Conservation (phyloP, 92 coral and sea anemone species). For the Umimayanthus kanabou region DNA sequence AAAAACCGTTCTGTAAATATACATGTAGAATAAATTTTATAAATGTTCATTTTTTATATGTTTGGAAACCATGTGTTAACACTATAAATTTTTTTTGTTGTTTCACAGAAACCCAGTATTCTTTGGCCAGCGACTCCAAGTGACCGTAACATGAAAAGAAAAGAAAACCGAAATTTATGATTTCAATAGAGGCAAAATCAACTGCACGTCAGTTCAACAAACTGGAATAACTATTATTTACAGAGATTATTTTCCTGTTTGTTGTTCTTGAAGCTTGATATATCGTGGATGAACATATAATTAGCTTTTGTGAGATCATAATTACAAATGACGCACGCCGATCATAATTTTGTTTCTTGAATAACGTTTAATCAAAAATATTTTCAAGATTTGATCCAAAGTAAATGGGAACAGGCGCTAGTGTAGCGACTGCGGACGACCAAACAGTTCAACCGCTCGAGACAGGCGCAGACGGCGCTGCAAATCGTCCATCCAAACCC, state of each 20-base stretch:
- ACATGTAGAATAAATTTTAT: too few species aligned
- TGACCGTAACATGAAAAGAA: too few species aligned
- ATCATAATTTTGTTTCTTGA: not conserved
- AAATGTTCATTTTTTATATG: too few species aligned
- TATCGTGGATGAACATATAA: not conserved
- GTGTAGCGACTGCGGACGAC: conserved; percentile 10
- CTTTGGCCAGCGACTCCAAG: not conserved
- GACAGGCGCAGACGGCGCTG: not conserved
- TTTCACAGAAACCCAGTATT: not conserved
- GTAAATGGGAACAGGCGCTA: conserved; percentile 36
- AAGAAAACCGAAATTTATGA: not conserved
- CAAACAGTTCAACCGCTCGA: not conserved
- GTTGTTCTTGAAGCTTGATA: not conserved
- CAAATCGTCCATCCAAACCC: not conserved
- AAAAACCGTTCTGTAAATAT: too few species aligned
- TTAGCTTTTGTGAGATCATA: conserved; percentile 33
- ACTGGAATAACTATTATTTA: not conserved
- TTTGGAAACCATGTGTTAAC: too few species aligned
- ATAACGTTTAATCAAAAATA: not conserved
- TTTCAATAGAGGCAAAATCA: not conserved
- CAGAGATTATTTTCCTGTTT: not conserved
- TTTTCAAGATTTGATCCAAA: not conserved
- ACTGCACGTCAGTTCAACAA: not conserved
- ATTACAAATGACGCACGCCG: not conserved
- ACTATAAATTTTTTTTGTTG: too few species aligned